Conservation (phyloP, 2,888 invertebrate genomes). For the Sepioteuthis lessoniana region DNA sequence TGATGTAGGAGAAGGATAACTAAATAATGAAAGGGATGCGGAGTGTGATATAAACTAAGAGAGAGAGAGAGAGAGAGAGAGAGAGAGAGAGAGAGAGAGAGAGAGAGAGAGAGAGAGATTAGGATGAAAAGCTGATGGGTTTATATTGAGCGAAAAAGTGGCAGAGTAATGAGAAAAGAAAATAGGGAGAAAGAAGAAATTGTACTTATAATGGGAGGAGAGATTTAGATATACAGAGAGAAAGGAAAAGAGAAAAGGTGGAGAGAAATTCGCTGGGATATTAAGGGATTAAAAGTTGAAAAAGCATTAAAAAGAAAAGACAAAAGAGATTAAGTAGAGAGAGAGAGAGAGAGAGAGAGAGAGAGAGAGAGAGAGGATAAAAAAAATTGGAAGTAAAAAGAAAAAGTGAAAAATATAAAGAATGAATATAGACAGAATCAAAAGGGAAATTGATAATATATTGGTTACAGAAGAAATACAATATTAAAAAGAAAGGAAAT, state of each 20-base stretch:
- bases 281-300: neutral
- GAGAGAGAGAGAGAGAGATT: neutral
- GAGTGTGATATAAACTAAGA: too few species aligned
- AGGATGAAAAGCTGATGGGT: too few species aligned
- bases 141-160: too few species aligned
- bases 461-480: neutral
- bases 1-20: too few species aligned
- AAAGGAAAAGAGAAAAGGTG: neutral
- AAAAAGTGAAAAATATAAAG: neutral
- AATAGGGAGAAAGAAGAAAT: too few species aligned
- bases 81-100: too few species aligned
- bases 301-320: neutral
- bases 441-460: too few species aligned
- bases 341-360: too few species aligned
- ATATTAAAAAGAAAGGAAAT: neutral
- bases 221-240: neutral
- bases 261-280: neutral
- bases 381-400: neutral
- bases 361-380: neutral
- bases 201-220: too few species aligned
- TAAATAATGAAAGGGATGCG: too few species aligned
- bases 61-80: neutral
- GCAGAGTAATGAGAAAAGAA: too few species aligned
- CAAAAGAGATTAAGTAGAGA: neutral
- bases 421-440: neutral